Conservation (phyloP, 2,113 vertebrate species). For the Miniopterus natalensis region DNA sequence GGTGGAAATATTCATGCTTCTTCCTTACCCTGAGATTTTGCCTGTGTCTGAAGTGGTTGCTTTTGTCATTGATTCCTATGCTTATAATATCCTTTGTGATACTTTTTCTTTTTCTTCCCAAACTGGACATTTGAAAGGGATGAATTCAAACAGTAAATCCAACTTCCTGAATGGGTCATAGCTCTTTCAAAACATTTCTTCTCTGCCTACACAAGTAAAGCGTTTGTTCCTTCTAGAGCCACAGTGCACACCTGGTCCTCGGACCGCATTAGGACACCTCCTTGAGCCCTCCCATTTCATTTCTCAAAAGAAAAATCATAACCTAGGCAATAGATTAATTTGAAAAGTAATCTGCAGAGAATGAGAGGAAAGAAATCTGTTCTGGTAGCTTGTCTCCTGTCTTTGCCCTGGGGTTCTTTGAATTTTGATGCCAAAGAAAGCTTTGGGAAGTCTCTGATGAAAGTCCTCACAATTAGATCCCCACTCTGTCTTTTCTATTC, state of each 20-base stretch:
- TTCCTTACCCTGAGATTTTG: constrained; percentile 71
- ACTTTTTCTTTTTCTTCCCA: constrained; percentile 69
- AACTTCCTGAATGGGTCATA: constrained; percentile 61
- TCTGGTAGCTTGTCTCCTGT: not conserved
- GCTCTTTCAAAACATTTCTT: constrained; percentile 76
- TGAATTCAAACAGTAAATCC: constrained; percentile 61
- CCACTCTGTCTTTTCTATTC: not conserved
- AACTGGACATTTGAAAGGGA: constrained; percentile 69
- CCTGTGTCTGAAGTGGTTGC: constrained; percentile 76
- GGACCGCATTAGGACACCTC: not conserved
- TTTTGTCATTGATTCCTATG: constrained; percentile 83
- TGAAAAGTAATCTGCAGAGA: constrained; percentile 46
- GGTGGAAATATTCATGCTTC: constrained; percentile 85
- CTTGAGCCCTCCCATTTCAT: constrained; percentile 54
- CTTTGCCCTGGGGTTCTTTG: constrained; percentile 4
- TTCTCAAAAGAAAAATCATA: constrained; percentile 40
- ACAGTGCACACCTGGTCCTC: constrained; percentile 51
- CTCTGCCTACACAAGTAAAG: constrained; percentile 61
- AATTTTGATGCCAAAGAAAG: not conserved
- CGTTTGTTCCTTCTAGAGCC: constrained; percentile 72
- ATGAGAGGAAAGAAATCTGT: not conserved
- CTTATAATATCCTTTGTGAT: constrained; percentile 53
- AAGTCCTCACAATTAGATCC: not conserved
- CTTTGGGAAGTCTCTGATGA: constrained; percentile 1
- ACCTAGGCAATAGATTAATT: not conserved